Percentiles rank a stretch among this genome's conserved stretches.
These are phyloP conservation scores for Lagocephalus sceleratus DNA, from an alignment of 2,797 vertebrate species.

Conservation along the genomic window DNA sequence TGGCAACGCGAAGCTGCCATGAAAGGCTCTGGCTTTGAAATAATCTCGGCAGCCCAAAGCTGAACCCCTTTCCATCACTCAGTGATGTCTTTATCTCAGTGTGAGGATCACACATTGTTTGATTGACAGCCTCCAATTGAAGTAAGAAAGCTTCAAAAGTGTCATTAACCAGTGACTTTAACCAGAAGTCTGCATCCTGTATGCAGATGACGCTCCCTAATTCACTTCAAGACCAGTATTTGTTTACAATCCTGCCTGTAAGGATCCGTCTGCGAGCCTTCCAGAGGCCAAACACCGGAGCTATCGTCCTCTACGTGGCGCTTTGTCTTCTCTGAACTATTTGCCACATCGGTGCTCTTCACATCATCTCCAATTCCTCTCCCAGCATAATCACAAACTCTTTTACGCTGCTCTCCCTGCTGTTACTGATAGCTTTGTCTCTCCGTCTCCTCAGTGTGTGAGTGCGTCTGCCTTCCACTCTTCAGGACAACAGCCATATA, in stretches of 20 bases:
- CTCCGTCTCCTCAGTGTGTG: conserved; percentile 51
- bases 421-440: conserved; percentile 28
- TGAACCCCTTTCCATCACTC: not conserved
- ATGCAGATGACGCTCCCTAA: too few species aligned
- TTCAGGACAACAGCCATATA: conserved; percentile 52
- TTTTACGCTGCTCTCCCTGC: conserved; percentile 4
- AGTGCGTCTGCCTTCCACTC: conserved; percentile 56
- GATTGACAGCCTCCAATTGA: not conserved
- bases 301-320: not conserved
- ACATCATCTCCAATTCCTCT: conserved; percentile 27
- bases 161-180: too few species aligned
- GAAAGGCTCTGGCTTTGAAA: conserved; percentile 19
- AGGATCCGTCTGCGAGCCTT: too few species aligned
- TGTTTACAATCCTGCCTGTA: too few species aligned
- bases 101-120: not conserved
- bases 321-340: conserved; percentile 10
- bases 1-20: conserved; percentile 4
- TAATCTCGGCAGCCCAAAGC: not conserved
- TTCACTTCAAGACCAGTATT: not conserved
- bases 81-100: conserved; percentile 1
- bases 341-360: conserved; percentile 11
- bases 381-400: not conserved
- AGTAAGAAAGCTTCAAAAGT: too few species aligned
- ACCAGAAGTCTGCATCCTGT: too few species aligned
- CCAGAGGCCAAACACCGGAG: not conserved